phyloP scores from a whole-genome alignment of 2,888 invertebrate genomes.

The Pandemis cinnamomeana region DNA sequence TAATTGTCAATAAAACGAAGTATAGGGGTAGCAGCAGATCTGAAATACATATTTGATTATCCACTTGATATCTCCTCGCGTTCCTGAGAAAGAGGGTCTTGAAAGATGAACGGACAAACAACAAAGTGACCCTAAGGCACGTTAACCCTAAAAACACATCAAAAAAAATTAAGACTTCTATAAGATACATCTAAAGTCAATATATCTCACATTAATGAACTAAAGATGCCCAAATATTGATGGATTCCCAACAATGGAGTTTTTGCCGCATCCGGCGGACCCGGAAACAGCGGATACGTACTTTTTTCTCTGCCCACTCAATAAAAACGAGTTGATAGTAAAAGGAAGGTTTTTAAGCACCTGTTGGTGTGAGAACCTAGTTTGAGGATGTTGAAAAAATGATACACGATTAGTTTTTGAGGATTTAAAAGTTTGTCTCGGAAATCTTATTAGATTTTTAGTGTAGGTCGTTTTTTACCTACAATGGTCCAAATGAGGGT shows the following conservation, averaged over 20 bases:
- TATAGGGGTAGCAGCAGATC: no score
- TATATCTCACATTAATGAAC: conserved; percentile 58
- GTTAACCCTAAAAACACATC: no score
- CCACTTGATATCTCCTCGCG: no score
- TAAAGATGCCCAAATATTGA: conserved; percentile 65
- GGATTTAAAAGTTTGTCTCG: background rate
- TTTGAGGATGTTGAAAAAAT: conserved; percentile 55
- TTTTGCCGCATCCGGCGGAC: conserved; percentile 64
- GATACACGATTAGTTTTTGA: conserved; percentile 55
- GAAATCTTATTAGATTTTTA: conserved; percentile 33
- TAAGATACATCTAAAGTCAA: conserved; percentile 18
- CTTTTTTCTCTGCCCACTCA: conserved; percentile 48
- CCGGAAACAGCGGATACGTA: conserved; percentile 76
- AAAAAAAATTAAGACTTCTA: background rate
- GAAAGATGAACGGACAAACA: no score
- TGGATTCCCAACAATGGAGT: conserved; percentile 60
- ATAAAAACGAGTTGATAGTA: conserved; percentile 75
- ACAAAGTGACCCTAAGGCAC: no score
- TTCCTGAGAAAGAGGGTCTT: no score
- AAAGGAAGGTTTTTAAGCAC: conserved; percentile 74
- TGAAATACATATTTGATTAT: no score
- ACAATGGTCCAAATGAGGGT: background rate
- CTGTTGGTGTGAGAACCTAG: conserved; percentile 73
- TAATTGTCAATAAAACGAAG: no score
- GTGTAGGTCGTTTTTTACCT: background rate